phyloP scores from a whole-genome alignment of 1,140 invertebrate genomes.

The Brachionus paranguensis region DNA sequence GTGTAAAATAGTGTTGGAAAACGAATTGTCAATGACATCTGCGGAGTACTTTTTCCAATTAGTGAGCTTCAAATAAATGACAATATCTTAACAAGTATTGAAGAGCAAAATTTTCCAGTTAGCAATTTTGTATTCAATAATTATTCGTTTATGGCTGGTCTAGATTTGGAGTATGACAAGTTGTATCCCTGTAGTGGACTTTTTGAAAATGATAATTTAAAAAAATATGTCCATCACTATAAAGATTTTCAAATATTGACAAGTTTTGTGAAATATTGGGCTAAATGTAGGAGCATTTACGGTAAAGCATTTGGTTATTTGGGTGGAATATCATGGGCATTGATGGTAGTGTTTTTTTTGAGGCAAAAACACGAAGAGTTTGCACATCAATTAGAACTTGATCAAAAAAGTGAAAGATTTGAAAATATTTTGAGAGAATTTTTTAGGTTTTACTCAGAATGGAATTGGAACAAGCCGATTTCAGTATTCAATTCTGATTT shows the following conservation, averaged over 20 bases:
- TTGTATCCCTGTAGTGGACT: not conserved
- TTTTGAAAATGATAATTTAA: constrained; percentile 36
- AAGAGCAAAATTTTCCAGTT: not conserved
- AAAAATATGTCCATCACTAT: constrained; percentile 19
- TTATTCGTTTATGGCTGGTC: not conserved
- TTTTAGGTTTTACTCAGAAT: constrained; percentile 34
- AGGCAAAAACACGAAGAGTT: not conserved
- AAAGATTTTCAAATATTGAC: constrained; percentile 32
- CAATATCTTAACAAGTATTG: not conserved
- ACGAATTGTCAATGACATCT: no score
- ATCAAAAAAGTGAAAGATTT: not conserved
- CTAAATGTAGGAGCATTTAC: not conserved
- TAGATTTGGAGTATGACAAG: not conserved
- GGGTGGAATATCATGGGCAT: constrained; percentile 29
- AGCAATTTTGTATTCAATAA: not conserved
- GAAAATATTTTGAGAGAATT: not conserved
- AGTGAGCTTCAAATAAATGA: not conserved
- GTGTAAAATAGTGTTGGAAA: no score
- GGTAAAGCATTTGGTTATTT: constrained; percentile 27
- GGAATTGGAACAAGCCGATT: constrained; percentile 17
- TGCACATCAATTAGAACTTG: not conserved
- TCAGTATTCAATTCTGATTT: not conserved
- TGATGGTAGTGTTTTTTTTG: constrained; percentile 11
- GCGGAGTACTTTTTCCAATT: not conserved
- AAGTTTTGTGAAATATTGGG: constrained; percentile 23